These are phyloP conservation scores for Drosophila rellima DNA, from an alignment of 2,888 invertebrate species.

Conservation along the genomic window DNA sequence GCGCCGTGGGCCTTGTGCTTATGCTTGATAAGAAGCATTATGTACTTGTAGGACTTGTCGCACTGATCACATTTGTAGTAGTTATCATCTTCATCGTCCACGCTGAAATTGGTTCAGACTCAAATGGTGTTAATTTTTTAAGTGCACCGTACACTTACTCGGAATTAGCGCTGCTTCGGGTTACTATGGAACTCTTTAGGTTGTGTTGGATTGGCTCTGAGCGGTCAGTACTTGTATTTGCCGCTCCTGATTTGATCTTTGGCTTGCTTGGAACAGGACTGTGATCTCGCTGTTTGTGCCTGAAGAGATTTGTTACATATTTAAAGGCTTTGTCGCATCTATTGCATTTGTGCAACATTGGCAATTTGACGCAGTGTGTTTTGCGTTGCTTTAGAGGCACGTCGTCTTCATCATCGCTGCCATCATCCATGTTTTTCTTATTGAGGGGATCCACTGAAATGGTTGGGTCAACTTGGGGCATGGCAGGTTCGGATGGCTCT, in stretches of 20 bases:
- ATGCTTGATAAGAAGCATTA: slow-evolving; percentile 61
- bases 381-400: slow-evolving; percentile 61
- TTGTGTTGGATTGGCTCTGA: not conserved
- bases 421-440: slow-evolving; percentile 39
- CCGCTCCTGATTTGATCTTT: not conserved
- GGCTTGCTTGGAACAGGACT: slow-evolving; percentile 4
- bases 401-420: slow-evolving; percentile 57
- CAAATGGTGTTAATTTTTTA: not conserved
- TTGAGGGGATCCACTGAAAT: slow-evolving; percentile 47
- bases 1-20: slow-evolving; percentile 52
- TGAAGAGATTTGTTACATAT: slow-evolving; percentile 64
- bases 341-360: slow-evolving; percentile 49
- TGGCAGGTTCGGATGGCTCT: slow-evolving; percentile 37
- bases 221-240: not conserved
- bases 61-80: slow-evolving; percentile 68
- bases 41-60: slow-evolving; percentile 65
- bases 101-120: slow-evolving; percentile 8
- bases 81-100: slow-evolving; percentile 40
- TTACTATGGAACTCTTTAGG: slow-evolving; percentile 17
- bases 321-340: slow-evolving; percentile 54
- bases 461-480: not conserved
- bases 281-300: slow-evolving; percentile 58
- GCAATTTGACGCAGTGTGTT: slow-evolving; percentile 1
- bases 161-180: not conserved
- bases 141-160: slow-evolving; percentile 32